These are phyloP conservation scores for Andrena bicolor DNA, from an alignment of 2,888 invertebrate genomes.

Conservation along the genomic window DNA sequence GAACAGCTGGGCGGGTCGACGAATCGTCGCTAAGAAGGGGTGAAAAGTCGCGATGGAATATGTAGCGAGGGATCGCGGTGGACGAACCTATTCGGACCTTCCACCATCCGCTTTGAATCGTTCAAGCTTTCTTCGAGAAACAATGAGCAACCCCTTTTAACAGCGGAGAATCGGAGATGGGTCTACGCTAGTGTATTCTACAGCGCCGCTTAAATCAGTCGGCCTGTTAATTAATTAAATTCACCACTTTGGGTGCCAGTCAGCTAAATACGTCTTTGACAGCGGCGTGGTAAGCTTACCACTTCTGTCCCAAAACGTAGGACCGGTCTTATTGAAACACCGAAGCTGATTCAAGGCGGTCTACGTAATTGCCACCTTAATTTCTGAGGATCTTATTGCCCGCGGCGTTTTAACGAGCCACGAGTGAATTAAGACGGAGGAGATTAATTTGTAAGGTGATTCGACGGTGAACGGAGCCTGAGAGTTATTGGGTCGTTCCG, in stretches of 20 bases:
- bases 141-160: neutral
- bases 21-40: constrained; percentile 4
- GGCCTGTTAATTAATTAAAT: constrained; percentile 72
- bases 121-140: constrained; percentile 37
- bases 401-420: neutral
- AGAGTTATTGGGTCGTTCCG: too few relatives aligned
- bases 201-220: constrained; percentile 47
- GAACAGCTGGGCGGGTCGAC: neutral
- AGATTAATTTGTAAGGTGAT: neutral
- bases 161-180: constrained; percentile 21
- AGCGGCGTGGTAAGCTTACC: neutral
- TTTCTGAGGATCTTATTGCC: neutral
- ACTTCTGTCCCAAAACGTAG: neutral
- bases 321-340: constrained; percentile 15
- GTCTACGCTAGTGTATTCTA: constrained; percentile 37
- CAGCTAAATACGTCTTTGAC: constrained; percentile 24
- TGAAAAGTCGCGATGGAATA: constrained; percentile 6
- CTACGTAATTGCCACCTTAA: constrained; percentile 22
- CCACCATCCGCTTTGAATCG: constrained; percentile 20
- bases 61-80: constrained; percentile 1
- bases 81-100: neutral
- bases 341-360: constrained; percentile 12
- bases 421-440: neutral
- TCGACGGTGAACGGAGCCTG: too few relatives aligned
- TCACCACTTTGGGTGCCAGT: constrained; percentile 30